Evolutionary conservation across 2,113 vertebrate species (phyloP).

Genomic region (Barbus barbus): DNA sequence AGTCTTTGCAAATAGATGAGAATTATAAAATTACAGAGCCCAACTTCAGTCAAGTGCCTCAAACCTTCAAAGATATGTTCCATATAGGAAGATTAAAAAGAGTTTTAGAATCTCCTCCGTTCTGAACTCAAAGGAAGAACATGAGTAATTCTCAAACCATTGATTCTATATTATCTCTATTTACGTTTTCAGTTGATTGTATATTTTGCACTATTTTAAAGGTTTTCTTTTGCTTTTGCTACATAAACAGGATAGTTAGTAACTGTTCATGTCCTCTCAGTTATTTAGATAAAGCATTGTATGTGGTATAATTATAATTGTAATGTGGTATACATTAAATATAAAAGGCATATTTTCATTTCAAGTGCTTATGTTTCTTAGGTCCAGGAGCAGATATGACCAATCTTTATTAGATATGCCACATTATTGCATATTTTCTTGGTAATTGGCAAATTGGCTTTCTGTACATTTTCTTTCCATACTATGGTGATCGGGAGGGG

Average conservation of each 20-base stretch:
- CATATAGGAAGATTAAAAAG: not conserved
- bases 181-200: not conserved
- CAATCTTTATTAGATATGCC: not conserved
- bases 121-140: not conserved
- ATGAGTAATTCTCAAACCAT: not conserved
- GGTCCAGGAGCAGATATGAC: not conserved
- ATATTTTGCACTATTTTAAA: not conserved
- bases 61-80: not conserved
- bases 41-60: not conserved
- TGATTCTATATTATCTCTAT: not conserved
- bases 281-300: no score
- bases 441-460: not conserved
- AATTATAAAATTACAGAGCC: not conserved
- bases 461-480: not conserved
- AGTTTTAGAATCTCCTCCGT: not conserved
- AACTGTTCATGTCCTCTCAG: no score
- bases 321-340: no score
- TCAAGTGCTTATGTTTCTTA: not conserved
- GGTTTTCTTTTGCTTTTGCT: no score
- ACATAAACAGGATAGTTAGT: no score
- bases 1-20: not conserved
- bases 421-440: not conserved
- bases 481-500: no score
- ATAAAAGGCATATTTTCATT: no score
- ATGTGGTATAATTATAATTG: no score